These are phyloP conservation scores for Eptatretus burgeri DNA, from an alignment of 2,113 vertebrate species.

Conservation along the genomic window DNA sequence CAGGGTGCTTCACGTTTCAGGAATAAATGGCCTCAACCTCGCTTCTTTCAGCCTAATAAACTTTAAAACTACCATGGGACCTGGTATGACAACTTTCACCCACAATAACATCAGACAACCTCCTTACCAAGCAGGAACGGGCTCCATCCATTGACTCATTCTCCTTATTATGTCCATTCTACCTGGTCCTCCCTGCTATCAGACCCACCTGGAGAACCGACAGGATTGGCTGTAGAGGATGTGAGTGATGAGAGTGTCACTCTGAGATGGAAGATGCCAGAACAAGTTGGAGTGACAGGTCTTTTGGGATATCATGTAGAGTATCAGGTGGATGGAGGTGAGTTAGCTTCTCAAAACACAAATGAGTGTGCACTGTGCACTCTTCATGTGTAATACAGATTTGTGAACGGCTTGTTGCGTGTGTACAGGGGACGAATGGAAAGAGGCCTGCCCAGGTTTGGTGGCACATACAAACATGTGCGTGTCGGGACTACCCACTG, in stretches of 20 bases:
- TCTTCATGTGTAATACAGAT: not conserved
- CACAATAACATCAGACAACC: accelerated
- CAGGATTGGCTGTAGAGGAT: constrained; percentile 33
- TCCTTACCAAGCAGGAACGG: not conserved
- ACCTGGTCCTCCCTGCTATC: not conserved
- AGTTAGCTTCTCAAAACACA: constrained; percentile 15
- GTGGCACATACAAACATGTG: constrained; percentile 26
- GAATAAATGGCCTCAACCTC: too few species aligned
- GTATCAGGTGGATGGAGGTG: constrained; percentile 80
- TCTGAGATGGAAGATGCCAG: constrained; percentile 47
- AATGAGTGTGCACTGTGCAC: not conserved
- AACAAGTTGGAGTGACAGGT: constrained; percentile 39
- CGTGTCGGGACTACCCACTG: constrained; percentile 32
- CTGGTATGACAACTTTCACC: not conserved
- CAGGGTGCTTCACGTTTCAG: too few species aligned
- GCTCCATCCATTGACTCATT: constrained; percentile 10
- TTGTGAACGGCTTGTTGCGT: not conserved
- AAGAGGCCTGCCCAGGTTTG: constrained; percentile 20
- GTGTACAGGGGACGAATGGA: constrained; percentile 30
- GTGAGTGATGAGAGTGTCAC: constrained; percentile 41
- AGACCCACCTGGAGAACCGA: constrained; percentile 48
- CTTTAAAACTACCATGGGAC: too few species aligned
- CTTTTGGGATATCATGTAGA: constrained; percentile 55
- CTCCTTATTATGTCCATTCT: constrained; percentile 3
- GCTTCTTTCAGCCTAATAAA: too few species aligned